Percentiles rank a stretch among this genome's conserved stretches.
phyloP scores from a whole-genome alignment of 92 coral and sea anemone species.

The Parazoanthus darwini region DNA sequence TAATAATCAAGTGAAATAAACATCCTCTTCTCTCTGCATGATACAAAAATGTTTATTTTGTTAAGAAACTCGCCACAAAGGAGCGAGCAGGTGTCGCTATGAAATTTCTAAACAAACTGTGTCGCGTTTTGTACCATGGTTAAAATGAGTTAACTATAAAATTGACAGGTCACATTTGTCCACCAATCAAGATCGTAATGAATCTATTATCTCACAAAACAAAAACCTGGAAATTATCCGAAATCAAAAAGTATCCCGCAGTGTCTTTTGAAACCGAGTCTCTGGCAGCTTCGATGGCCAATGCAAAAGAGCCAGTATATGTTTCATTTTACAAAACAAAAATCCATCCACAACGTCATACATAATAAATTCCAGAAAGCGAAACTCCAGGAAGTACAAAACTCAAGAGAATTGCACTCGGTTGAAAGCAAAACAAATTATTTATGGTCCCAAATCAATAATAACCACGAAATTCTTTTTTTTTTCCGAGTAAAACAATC shows the following conservation, averaged over 20 bases:
- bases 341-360: neutral
- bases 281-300: neutral
- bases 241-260: neutral
- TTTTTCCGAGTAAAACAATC: no score
- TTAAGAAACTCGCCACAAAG: neutral
- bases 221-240: neutral
- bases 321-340: neutral
- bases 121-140: neutral
- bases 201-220: neutral
- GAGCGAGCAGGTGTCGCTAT: constrained; percentile 11
- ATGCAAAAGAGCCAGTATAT: neutral
- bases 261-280: neutral
- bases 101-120: constrained; percentile 10
- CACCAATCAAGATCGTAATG: neutral
- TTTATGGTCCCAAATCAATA: neutral
- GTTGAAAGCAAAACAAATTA: neutral
- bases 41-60: constrained; percentile 12
- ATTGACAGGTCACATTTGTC: neutral
- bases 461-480: neutral
- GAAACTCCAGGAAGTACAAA: neutral
- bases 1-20: neutral
- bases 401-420: neutral
- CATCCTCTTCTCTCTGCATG: neutral
- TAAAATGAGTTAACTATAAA: neutral
- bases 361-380: neutral